Evolutionary conservation across 2,888 invertebrate genomes (phyloP).

Genomic region (Trissoscelio sp.): DNA sequence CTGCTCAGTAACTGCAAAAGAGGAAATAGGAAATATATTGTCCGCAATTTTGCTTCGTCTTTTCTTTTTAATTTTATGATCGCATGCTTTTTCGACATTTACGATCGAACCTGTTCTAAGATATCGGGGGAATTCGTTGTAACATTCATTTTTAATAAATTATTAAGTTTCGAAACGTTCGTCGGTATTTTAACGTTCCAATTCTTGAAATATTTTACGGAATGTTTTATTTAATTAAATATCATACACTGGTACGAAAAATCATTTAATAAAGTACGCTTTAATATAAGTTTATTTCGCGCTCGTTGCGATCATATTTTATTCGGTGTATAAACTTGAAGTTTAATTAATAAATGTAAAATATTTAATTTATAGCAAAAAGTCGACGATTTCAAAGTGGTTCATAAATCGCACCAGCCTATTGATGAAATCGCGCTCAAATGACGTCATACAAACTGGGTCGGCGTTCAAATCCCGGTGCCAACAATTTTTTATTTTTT

Average conservation of each 20-base stretch:
- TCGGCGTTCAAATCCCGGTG: no score
- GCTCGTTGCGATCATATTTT: conserved; percentile 35
- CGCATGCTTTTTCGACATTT: conserved; percentile 29
- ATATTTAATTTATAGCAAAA: conserved; percentile 7
- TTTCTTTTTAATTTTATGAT: conserved; percentile 28
- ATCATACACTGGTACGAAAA: conserved; percentile 35
- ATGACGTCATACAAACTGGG: no score
- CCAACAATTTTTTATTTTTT: no score
- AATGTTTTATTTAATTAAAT: conserved; percentile 59
- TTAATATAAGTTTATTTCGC: conserved; percentile 39
- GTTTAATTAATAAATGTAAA: conserved; percentile 41
- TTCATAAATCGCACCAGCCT: no score
- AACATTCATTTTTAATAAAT: conserved; percentile 58
- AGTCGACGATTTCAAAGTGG: no score
- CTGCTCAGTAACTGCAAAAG: no score
- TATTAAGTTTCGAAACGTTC: conserved; percentile 40
- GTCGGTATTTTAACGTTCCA: conserved; percentile 38
- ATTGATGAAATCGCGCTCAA: no score
- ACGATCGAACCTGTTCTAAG: conserved; percentile 56
- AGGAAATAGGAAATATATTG: no score
- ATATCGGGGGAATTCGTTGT: conserved; percentile 40
- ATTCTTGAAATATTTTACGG: conserved; percentile 44
- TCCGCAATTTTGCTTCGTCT: not conserved
- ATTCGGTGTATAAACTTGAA: conserved; percentile 42
- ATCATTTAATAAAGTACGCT: conserved; percentile 34